Evolutionary conservation across 2,113 vertebrate species (phyloP).

Genomic region (Benitochromis conjunctus): DNA sequence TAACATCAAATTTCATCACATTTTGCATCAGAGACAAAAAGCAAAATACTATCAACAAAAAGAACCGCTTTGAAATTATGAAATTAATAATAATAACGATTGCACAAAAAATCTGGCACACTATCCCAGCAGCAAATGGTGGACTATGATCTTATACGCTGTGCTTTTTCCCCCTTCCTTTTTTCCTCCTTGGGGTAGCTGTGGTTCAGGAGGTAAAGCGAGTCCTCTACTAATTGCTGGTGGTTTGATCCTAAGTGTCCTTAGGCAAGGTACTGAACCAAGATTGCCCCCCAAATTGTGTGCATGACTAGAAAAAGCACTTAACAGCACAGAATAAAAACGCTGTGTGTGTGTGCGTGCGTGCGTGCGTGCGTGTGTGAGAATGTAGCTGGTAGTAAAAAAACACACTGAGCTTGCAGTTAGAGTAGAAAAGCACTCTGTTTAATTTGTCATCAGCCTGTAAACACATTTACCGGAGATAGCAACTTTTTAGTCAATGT

Average conservation of each 20-base stretch:
- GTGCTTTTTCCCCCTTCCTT: accelerated
- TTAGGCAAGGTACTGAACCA: background rate
- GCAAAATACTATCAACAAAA: background rate
- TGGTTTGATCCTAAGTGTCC: background rate
- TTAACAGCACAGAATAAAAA: background rate
- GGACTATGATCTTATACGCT: background rate
- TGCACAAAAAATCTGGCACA: background rate
- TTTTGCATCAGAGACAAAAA: background rate
- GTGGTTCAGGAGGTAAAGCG: background rate
- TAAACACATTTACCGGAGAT: background rate
- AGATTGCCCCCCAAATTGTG: background rate
- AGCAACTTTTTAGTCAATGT: background rate
- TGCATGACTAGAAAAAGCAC: background rate
- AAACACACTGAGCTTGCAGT: background rate
- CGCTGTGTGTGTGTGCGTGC: background rate
- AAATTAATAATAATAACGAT: background rate
- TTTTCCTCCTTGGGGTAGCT: no score
- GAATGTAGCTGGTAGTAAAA: background rate
- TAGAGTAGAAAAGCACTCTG: background rate
- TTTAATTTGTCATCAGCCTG: background rate
- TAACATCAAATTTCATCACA: background rate
- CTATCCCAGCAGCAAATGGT: background rate
- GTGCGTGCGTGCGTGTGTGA: no score
- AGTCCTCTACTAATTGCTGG: background rate
- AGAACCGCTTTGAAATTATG: background rate